Conservation (phyloP, 53 echinoderm and acorn worm genomes). For the Holothuria scabra region DNA sequence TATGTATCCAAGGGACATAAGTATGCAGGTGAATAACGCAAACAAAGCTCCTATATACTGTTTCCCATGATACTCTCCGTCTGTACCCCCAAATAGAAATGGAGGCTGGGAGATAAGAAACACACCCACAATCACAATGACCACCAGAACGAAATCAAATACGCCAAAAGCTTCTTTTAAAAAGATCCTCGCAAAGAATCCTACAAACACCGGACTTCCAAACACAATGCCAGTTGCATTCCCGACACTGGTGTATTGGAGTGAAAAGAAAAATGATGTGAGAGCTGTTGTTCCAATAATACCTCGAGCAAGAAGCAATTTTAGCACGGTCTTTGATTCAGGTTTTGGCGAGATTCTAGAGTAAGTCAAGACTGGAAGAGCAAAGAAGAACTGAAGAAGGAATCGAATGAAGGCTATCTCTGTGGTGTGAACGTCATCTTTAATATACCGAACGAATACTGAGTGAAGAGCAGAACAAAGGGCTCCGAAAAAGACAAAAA, state of each 20-base stretch:
- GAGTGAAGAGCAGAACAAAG: not conserved
- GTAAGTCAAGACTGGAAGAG: conserved; percentile 2
- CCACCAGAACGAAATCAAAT: no score
- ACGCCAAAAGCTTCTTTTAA: no score
- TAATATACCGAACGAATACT: not conserved
- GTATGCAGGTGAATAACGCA: not conserved
- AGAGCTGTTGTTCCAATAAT: not conserved
- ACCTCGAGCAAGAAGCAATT: not conserved
- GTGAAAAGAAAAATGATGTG: not conserved
- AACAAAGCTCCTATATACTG: conserved; percentile 8
- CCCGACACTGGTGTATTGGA: no score
- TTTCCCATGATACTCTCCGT: not conserved
- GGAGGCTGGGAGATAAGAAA: no score
- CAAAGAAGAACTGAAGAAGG: not conserved
- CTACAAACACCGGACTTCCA: no score
- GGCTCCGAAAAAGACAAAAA: not conserved
- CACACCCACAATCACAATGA: no score
- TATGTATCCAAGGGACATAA: not conserved
- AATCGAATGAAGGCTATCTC: conserved; percentile 3
- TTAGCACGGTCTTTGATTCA: not conserved
- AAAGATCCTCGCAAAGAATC: no score
- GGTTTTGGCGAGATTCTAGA: not conserved
- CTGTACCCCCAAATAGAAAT: not conserved
- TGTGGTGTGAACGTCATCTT: not conserved
- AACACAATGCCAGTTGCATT: no score